phyloP scores from a whole-genome alignment of 2,113 vertebrate genomes.

The Mobula birostris region DNA sequence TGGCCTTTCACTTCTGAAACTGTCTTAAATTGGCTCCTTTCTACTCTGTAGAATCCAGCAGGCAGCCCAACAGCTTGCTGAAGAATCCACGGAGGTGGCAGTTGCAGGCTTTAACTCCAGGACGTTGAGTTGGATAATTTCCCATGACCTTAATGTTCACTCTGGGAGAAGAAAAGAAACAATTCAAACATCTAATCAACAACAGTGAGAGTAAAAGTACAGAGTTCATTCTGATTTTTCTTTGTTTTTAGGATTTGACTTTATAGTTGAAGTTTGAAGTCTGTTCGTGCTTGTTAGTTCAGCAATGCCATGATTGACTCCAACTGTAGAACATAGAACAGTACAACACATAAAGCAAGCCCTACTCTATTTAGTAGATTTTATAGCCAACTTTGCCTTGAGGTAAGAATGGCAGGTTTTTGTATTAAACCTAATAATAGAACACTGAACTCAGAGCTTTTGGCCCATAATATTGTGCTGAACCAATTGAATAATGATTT shows the following conservation, averaged over 20 bases:
- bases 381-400: neutral
- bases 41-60: too few relatives aligned
- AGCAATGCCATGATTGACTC: too few relatives aligned
- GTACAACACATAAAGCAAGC: too few relatives aligned
- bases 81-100: neutral
- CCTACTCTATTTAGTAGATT: neutral
- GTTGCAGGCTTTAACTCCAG: slow-evolving; percentile 10
- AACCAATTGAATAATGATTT: too few relatives aligned
- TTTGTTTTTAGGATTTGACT: neutral
- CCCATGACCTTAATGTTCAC: slow-evolving; percentile 21
- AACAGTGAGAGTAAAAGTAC: neutral
- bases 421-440: neutral
- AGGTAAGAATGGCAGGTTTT: too few relatives aligned
- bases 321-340: neutral
- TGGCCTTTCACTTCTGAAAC: neutral
- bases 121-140: slow-evolving; percentile 23
- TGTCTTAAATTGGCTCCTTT: neutral
- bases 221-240: neutral
- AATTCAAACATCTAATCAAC: neutral
- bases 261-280: neutral
- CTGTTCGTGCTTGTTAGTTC: neutral
- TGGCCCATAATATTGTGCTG: too few relatives aligned
- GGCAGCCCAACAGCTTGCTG: neutral
- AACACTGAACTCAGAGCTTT: too few relatives aligned
- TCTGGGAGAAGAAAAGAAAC: neutral